A percentile compares a stretch with the other conserved stretches of the same genome.
These are phyloP conservation scores for Eristalis tenax DNA, from an alignment of 2,888 invertebrate genomes.

Conservation along the genomic window DNA sequence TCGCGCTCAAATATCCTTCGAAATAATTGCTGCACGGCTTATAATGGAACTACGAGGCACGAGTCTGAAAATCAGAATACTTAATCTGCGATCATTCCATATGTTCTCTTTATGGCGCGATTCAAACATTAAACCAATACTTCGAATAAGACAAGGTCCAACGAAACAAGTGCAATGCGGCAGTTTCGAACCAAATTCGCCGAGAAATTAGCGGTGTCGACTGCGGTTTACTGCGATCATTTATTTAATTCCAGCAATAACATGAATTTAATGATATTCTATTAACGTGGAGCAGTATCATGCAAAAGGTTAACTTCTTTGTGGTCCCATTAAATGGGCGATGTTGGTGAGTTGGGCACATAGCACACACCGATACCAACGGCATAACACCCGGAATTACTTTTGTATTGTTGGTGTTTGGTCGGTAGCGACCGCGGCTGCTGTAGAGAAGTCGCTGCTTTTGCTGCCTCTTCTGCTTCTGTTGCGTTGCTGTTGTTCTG, in stretches of 20 bases:
- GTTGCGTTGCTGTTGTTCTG: not conserved
- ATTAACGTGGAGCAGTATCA: constrained; percentile 36
- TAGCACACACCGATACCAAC: constrained; percentile 6
- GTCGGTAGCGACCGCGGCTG: not conserved
- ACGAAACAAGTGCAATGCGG: not conserved
- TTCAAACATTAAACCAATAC: not conserved
- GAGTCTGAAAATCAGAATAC: not conserved
- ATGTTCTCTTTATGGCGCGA: not conserved
- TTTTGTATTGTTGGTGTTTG: constrained; percentile 29
- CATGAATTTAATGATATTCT: constrained; percentile 58
- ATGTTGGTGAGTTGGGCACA: constrained; percentile 19
- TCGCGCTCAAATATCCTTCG: not conserved
- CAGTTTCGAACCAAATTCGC: not conserved
- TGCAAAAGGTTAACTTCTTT: constrained; percentile 66
- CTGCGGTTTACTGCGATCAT: constrained; percentile 32
- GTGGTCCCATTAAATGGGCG: constrained; percentile 58
- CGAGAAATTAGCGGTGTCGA: not conserved
- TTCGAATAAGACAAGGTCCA: not conserved
- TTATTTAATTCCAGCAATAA: constrained; percentile 57
- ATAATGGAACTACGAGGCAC: not conserved
- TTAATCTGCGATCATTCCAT: not conserved
- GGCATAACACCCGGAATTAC: constrained; percentile 61
- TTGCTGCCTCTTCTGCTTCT: constrained; percentile 11
- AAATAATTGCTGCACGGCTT: not conserved
- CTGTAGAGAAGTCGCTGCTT: constrained; percentile 27